Conservation (phyloP, 2,888 invertebrate genomes). For the Coelopa pilipes region DNA sequence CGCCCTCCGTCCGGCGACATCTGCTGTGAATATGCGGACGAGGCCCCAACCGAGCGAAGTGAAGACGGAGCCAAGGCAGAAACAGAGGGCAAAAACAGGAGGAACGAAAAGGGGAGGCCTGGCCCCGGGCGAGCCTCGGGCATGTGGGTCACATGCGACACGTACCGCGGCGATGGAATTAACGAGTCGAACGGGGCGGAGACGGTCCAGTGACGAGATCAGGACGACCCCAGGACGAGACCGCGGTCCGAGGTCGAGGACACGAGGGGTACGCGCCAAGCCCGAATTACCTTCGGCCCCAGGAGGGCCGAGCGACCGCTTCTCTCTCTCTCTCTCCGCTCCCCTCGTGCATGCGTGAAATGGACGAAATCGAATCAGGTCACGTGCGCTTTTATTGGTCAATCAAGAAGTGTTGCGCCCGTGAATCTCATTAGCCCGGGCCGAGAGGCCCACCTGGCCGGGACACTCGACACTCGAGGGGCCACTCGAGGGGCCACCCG, state of each 20-base stretch:
- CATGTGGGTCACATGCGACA: slow-evolving; percentile 60
- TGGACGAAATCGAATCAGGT: slow-evolving; percentile 49
- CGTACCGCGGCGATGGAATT: slow-evolving; percentile 49
- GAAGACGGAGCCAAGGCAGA: too few species aligned
- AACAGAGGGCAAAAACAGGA: too few species aligned
- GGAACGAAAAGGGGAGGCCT: slow-evolving; percentile 11
- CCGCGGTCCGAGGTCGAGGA: too few species aligned
- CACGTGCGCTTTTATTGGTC: slow-evolving; percentile 65
- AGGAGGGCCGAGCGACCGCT: too few species aligned
- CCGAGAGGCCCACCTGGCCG: too few species aligned
- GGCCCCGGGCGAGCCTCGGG: slow-evolving; percentile 39
- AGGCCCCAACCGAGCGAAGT: too few species aligned
- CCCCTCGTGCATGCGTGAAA: slow-evolving; percentile 16
- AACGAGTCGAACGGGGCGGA: slow-evolving; percentile 36
- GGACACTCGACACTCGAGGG: too few species aligned
- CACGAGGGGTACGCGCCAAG: too few species aligned
- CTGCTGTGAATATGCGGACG: slow-evolving; percentile 41
- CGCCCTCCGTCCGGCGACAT: slow-evolving; percentile 42
- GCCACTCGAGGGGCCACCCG: too few species aligned
- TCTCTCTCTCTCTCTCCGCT: background rate
- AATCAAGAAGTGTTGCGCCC: slow-evolving; percentile 58
- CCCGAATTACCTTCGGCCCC: too few species aligned
- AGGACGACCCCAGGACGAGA: too few species aligned
- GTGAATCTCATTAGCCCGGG: slow-evolving; percentile 54
- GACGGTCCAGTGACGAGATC: background rate